phyloP scores from a whole-genome alignment of 2,113 vertebrate genomes.

The Tychaedon coryphoeus region DNA sequence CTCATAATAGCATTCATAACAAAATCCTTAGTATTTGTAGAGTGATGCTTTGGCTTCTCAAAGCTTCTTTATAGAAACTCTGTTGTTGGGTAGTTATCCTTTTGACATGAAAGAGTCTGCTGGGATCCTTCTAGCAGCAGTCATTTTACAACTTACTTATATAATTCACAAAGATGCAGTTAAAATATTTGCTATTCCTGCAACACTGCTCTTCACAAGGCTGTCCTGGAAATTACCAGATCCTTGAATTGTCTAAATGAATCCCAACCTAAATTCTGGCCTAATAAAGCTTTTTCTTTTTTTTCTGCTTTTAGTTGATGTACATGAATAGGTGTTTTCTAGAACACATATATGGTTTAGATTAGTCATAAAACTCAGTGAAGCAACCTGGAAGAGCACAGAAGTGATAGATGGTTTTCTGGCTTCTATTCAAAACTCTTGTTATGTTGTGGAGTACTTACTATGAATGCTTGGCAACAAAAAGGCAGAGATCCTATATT shows the following conservation, averaged over 20 bases:
- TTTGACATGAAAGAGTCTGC: background rate
- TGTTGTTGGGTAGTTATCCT: background rate
- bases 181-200: background rate
- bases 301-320: background rate
- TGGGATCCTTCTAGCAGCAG: background rate
- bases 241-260: background rate
- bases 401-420: background rate
- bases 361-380: background rate
- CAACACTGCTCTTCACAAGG: background rate
- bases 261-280: background rate
- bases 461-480: constrained; percentile 23
- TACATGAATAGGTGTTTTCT: background rate
- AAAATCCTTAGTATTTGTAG: background rate
- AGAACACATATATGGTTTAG: background rate
- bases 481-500: constrained; percentile 34
- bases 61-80: background rate
- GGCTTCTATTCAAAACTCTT: constrained; percentile 19
- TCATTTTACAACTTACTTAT: background rate
- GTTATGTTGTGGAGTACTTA: constrained; percentile 11
- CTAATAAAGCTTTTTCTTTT: background rate
- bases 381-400: background rate
- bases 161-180: background rate
- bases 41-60: background rate
- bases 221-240: background rate
- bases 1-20: background rate